Conservation (phyloP, 2,113 vertebrate species). For the Podarcis cretensis region DNA sequence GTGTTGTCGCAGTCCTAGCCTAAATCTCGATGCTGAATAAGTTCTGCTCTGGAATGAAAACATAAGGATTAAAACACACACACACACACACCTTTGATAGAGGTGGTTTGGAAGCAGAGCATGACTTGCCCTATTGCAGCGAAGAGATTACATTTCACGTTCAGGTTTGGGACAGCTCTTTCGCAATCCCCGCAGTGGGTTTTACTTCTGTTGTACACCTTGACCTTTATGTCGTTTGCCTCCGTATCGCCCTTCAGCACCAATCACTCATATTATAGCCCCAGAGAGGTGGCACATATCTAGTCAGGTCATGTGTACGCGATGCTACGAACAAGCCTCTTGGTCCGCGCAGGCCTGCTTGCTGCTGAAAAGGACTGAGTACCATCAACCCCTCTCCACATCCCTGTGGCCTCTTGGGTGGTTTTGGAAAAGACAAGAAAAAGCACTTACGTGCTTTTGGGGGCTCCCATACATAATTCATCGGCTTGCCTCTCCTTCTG, state of each 20-base stretch:
- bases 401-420: conserved; percentile 22
- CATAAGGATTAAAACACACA: not conserved
- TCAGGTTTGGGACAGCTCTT: not conserved
- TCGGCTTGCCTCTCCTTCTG: not conserved
- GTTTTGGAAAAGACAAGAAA: conserved; percentile 51
- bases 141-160: not conserved
- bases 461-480: conserved; percentile 58
- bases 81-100: not conserved
- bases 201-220: not conserved
- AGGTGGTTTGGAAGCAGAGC: not conserved
- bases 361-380: conserved; percentile 14
- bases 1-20: not conserved
- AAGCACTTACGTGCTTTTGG: conserved; percentile 46
- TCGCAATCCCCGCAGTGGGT: not conserved
- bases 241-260: not conserved
- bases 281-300: conserved; percentile 1
- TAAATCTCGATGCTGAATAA: not conserved
- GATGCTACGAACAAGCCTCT: not conserved
- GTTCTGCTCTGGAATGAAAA: not conserved
- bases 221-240: not conserved
- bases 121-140: too few species aligned
- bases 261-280: not conserved
- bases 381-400: not conserved
- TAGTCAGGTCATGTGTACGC: conserved; percentile 8
- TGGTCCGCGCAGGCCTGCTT: not conserved